Evolutionary conservation across 1,140 invertebrate species (phyloP).

Genomic region (Araneus ventricosus): DNA sequence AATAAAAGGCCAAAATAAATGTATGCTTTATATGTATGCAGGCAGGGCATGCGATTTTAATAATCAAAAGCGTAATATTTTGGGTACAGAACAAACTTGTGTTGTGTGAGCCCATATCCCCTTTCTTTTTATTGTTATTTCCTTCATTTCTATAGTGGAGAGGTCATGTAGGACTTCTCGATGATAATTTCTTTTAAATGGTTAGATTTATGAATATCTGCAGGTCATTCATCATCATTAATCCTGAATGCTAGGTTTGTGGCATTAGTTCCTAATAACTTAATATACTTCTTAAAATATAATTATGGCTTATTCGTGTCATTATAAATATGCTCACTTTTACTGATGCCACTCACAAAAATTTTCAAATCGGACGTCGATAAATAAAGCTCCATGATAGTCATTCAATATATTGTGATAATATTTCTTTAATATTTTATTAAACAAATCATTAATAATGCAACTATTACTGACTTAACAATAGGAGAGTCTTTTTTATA

Average conservation of each 20-base stretch:
- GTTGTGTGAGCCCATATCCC: neutral
- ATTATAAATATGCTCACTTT: neutral
- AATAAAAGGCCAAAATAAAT: too few relatives aligned
- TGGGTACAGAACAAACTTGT: neutral
- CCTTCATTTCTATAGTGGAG: neutral
- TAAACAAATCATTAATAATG: too few relatives aligned
- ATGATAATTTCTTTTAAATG: neutral
- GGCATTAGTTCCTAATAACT: neutral
- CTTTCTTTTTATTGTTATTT: neutral
- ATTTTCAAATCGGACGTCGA: neutral
- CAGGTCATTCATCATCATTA: neutral
- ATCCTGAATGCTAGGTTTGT: neutral
- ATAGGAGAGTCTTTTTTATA: too few relatives aligned
- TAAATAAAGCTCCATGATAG: too few relatives aligned
- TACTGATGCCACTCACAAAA: neutral
- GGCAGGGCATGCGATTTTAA: too few relatives aligned
- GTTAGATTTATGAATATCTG: neutral
- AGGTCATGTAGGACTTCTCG: neutral
- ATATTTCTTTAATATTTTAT: too few relatives aligned
- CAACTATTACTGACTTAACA: too few relatives aligned
- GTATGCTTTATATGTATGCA: too few relatives aligned
- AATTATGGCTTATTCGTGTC: neutral
- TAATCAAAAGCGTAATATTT: slow-evolving; percentile 16
- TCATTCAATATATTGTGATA: too few relatives aligned
- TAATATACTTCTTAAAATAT: neutral